Conservation (phyloP, 2,797 vertebrate genomes). For the Clarias pachynema region DNA sequence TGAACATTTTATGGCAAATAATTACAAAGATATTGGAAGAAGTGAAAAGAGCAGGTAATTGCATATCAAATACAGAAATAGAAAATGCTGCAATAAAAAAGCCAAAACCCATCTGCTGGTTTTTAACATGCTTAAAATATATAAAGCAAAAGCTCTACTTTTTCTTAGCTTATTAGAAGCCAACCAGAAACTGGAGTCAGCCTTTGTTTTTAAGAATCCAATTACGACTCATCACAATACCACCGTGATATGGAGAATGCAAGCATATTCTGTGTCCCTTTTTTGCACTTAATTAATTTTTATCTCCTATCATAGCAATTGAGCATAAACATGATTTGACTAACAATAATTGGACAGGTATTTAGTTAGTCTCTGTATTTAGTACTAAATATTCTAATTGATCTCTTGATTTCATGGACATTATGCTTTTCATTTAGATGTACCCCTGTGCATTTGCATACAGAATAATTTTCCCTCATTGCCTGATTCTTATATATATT, state of each 20-base stretch:
- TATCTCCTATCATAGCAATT: neutral
- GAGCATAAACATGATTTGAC: neutral
- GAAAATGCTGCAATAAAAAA: conserved; percentile 27
- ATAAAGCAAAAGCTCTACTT: conserved; percentile 1
- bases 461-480: neutral
- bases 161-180: conserved; percentile 4
- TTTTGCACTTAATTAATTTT: neutral
- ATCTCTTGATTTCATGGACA: neutral
- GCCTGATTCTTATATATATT: neutral
- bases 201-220: conserved; percentile 12
- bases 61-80: conserved; percentile 12
- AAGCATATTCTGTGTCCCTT: conserved; percentile 21
- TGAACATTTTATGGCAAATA: conserved; percentile 18
- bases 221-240: conserved; percentile 11
- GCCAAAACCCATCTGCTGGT: conserved; percentile 19
- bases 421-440: conserved; percentile 48
- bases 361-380: neutral
- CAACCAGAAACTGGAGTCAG: conserved; percentile 11
- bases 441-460: conserved; percentile 16
- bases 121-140: conserved; percentile 14
- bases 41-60: conserved; percentile 23
- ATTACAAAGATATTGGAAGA: conserved; percentile 26
- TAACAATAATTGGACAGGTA: neutral
- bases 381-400: neutral
- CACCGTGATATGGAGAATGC: conserved; percentile 5